A percentile compares a stretch with the other conserved stretches of the same genome.
phyloP scores from a whole-genome alignment of 2,888 invertebrate species.

The Rhagonycha fulva region DNA sequence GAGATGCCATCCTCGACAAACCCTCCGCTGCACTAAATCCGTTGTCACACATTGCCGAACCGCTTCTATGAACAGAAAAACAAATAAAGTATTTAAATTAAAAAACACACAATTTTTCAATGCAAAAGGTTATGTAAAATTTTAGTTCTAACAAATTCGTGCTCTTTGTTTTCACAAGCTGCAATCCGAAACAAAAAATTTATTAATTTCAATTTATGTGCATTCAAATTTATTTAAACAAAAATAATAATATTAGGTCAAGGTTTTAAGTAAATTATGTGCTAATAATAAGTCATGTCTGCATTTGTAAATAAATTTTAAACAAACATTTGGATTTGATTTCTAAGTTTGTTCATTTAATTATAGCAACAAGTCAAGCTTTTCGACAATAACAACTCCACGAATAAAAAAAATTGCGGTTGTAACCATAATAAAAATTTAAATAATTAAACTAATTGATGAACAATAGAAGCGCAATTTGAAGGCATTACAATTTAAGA shows the following conservation, averaged over 20 bases:
- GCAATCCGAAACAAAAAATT: not conserved
- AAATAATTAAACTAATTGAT: not conserved
- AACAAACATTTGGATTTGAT: not conserved
- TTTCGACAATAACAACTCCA: not conserved
- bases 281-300: not conserved
- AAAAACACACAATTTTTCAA: not conserved
- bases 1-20: slow-evolving; percentile 61
- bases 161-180: not conserved
- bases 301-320: not conserved
- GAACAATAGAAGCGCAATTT: not conserved
- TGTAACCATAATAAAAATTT: not conserved
- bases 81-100: not conserved
- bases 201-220: slow-evolving; percentile 1
- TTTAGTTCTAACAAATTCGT: not conserved
- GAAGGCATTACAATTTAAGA: slow-evolving; percentile 17
- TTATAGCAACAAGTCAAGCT: not conserved
- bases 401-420: not conserved
- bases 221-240: not conserved
- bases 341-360: not conserved
- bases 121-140: not conserved
- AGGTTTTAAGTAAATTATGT: not conserved
- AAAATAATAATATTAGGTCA: not conserved
- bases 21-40: slow-evolving; percentile 67
- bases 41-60: slow-evolving; percentile 75
- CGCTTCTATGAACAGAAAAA: slow-evolving; percentile 61